Percentiles rank a stretch among this genome's conserved stretches.
Evolutionary conservation across 2,888 invertebrate genomes (phyloP).

Genomic region (Scotopteryx bipunctaria): DNA sequence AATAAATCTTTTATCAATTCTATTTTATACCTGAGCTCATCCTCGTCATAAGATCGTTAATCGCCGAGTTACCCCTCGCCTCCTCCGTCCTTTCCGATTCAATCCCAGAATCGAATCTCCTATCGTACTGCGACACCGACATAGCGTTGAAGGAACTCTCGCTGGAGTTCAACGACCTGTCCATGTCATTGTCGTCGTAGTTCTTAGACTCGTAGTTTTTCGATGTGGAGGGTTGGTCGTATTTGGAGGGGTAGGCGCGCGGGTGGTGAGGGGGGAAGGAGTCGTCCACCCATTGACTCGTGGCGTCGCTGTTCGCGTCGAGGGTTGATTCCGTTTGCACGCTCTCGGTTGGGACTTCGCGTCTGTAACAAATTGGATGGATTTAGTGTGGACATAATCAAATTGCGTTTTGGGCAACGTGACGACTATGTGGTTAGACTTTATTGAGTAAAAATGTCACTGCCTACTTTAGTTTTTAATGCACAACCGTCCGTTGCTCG

Average conservation of each 20-base stretch:
- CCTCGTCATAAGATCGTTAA: constrained; percentile 71
- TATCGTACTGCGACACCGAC: constrained; percentile 65
- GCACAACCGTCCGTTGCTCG: too few species aligned
- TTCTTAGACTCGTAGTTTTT: constrained; percentile 69
- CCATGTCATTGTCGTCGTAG: constrained; percentile 72
- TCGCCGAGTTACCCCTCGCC: constrained; percentile 62
- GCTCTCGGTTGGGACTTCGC: constrained; percentile 40
- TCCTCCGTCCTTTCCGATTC: constrained; percentile 66
- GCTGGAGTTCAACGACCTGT: constrained; percentile 70
- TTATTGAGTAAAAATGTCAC: too few species aligned
- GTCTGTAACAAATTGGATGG: constrained; percentile 40
- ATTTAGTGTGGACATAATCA: too few species aligned
- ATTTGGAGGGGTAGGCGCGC: constrained; percentile 59
- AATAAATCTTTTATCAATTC: too few species aligned
- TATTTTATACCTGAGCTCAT: constrained; percentile 63
- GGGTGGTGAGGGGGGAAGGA: constrained; percentile 73
- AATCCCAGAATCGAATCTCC: constrained; percentile 60
- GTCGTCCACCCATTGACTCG: constrained; percentile 81
- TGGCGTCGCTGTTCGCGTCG: constrained; percentile 70
- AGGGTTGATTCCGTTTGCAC: constrained; percentile 64
- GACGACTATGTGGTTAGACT: too few species aligned
- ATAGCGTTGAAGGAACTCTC: constrained; percentile 75
- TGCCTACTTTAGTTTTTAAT: too few species aligned
- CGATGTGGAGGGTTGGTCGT: constrained; percentile 66
- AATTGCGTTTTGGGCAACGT: too few species aligned